These are phyloP conservation scores for Drosophila quadrilineata DNA, from an alignment of 1,140 invertebrate genomes.

Conservation along the genomic window DNA sequence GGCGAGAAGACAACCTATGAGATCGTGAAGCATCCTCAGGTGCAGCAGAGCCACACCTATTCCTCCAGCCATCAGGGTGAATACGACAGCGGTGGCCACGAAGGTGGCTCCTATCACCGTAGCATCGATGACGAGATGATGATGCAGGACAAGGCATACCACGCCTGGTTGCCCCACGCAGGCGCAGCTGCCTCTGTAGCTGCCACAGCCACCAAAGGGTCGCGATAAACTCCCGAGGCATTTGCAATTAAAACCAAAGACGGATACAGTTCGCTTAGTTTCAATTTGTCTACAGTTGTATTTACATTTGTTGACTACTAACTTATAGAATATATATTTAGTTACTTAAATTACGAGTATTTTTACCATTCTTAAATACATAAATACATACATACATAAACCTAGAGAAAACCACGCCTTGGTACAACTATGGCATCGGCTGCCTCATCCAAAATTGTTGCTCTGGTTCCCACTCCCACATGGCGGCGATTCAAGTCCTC, in stretches of 20 bases:
- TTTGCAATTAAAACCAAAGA: slow-evolving; percentile 56
- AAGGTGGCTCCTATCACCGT: slow-evolving; percentile 83
- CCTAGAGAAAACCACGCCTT: slow-evolving; percentile 53
- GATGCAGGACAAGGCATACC: slow-evolving; percentile 84
- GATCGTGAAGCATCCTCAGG: slow-evolving; percentile 92
- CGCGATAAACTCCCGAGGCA: slow-evolving; percentile 38
- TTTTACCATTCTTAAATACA: slow-evolving; percentile 53
- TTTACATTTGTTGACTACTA: slow-evolving; percentile 53
- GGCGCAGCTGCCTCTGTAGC: neutral
- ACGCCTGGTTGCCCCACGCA: slow-evolving; percentile 81
- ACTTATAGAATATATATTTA: slow-evolving; percentile 57
- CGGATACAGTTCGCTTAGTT: slow-evolving; percentile 40
- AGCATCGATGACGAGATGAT: slow-evolving; percentile 84
- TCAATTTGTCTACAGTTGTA: slow-evolving; percentile 63
- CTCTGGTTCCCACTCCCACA: neutral
- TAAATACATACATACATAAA: slow-evolving; percentile 49
- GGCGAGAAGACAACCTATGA: slow-evolving; percentile 91
- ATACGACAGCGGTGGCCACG: slow-evolving; percentile 84
- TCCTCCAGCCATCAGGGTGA: slow-evolving; percentile 88
- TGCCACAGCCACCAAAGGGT: slow-evolving; percentile 34
- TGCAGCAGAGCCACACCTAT: slow-evolving; percentile 88
- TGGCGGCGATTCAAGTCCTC: slow-evolving; percentile 40
- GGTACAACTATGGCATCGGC: slow-evolving; percentile 3
- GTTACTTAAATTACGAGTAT: slow-evolving; percentile 55
- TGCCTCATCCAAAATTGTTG: slow-evolving; percentile 1